phyloP scores from a whole-genome alignment of 1,140 invertebrate genomes.

The Thaumatotibia leucotreta region DNA sequence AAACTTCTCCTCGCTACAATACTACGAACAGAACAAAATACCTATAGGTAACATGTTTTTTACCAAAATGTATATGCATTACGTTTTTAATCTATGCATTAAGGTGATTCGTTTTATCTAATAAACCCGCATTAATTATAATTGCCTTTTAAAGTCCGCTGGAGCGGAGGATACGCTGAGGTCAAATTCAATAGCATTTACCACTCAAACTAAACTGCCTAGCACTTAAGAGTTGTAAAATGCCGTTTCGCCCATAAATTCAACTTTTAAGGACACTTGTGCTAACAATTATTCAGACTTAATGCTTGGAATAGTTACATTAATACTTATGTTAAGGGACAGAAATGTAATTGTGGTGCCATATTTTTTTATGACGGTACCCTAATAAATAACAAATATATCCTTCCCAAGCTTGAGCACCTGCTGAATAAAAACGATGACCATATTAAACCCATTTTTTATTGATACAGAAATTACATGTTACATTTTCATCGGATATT shows the following conservation, averaged over 20 bases:
- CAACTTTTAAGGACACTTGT: conserved; percentile 1
- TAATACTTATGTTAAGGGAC: conserved; percentile 40
- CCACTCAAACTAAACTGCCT: not conserved
- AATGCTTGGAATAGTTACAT: conserved; percentile 33
- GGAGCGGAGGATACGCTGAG: not conserved
- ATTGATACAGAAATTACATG: conserved; percentile 36
- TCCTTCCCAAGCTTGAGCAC: conserved; percentile 40
- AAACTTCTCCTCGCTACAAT: no score
- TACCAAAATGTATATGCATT: no score
- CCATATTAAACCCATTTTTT: conserved; percentile 43
- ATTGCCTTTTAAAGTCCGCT: not conserved
- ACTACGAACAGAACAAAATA: no score
- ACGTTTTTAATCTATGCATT: not conserved
- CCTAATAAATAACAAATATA: conserved; percentile 53
- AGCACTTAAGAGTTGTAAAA: not conserved
- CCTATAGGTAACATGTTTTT: no score
- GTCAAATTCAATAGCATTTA: conserved; percentile 4
- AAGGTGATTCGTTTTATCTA: not conserved
- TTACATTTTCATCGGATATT: conserved; percentile 4
- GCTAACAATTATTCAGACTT: conserved; percentile 27
- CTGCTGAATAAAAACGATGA: conserved; percentile 57
- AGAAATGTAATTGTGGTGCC: conserved; percentile 54
- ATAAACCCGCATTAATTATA: conserved; percentile 3
- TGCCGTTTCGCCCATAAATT: not conserved
- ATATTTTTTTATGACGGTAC: conserved; percentile 43